phyloP scores from a whole-genome alignment of 2,797 vertebrate genomes.

The Vultur gryphus region DNA sequence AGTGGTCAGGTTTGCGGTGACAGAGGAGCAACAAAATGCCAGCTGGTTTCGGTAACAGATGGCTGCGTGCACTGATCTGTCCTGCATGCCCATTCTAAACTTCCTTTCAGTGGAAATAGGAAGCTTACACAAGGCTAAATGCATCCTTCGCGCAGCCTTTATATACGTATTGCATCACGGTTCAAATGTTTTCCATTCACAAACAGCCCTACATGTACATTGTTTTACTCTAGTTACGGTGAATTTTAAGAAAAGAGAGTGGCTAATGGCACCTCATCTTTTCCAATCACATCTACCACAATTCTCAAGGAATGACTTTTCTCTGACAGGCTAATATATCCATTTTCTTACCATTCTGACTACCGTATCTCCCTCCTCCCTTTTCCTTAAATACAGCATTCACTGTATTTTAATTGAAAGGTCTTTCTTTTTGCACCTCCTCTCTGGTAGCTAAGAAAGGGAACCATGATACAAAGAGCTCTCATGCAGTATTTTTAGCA shows the following conservation, averaged over 20 bases:
- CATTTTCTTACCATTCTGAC: not conserved
- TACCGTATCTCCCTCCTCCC: not conserved
- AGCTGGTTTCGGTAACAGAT: constrained; percentile 57
- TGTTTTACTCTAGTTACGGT: not conserved
- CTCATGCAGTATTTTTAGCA: not conserved
- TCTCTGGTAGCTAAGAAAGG: not conserved
- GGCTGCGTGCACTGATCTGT: constrained; percentile 2
- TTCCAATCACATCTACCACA: not conserved
- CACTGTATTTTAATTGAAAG: not conserved
- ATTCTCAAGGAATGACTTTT: not conserved
- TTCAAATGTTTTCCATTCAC: constrained; percentile 8
- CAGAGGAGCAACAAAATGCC: constrained; percentile 41
- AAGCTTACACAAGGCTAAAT: not conserved
- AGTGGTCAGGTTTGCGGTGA: constrained; percentile 1
- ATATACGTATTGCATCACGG: not conserved
- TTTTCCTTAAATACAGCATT: not conserved
- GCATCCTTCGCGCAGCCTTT: not conserved
- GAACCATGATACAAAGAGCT: not conserved
- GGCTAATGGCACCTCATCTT: not conserved
- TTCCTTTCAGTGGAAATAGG: constrained; percentile 42
- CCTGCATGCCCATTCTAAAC: constrained; percentile 19
- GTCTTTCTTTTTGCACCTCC: not conserved
- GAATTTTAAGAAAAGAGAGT: not conserved
- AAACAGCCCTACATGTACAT: not conserved
- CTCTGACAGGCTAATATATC: not conserved